A percentile compares a stretch with the other conserved stretches of the same genome.
phyloP scores from a whole-genome alignment of 2,113 vertebrate species.

The Poeciliopsis retropinna region DNA sequence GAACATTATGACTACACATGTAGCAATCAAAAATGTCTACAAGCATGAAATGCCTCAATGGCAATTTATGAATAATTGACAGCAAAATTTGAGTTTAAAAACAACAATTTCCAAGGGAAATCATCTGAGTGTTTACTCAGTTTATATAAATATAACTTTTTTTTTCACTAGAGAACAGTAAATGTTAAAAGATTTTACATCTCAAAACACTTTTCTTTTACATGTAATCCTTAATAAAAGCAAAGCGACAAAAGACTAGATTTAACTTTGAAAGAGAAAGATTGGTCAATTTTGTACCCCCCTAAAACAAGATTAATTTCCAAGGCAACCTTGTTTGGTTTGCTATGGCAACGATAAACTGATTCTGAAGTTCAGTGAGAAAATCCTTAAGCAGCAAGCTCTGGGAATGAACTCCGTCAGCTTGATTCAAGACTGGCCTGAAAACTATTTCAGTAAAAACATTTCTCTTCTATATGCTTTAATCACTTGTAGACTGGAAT shows the following conservation, averaged over 20 bases:
- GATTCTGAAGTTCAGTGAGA: not conserved
- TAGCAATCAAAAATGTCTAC: slow-evolving; percentile 29
- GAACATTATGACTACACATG: slow-evolving; percentile 32
- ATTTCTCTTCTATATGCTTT: not conserved
- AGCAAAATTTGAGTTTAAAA: slow-evolving; percentile 1
- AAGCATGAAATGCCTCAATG: not conserved
- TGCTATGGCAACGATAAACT: not conserved
- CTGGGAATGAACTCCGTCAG: not conserved
- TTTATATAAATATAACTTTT: not conserved
- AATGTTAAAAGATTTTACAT: too few relatives aligned
- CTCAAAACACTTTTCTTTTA: not conserved
- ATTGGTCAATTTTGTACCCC: not conserved
- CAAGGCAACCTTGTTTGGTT: not conserved
- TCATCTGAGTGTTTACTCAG: not conserved
- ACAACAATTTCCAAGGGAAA: slow-evolving; percentile 11
- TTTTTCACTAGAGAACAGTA: not conserved
- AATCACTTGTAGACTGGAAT: not conserved
- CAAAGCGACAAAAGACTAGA: not conserved
- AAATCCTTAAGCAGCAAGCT: not conserved
- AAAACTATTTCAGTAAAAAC: not conserved
- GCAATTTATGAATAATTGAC: slow-evolving; percentile 25
- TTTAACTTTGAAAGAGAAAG: not conserved
- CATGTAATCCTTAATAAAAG: not conserved
- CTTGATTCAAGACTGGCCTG: not conserved
- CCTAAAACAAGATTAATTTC: not conserved